Percentiles rank a stretch among this genome's conserved stretches.
Evolutionary conservation across 2,888 invertebrate species (phyloP).

Genomic region (Scaptomyza polygonia): DNA sequence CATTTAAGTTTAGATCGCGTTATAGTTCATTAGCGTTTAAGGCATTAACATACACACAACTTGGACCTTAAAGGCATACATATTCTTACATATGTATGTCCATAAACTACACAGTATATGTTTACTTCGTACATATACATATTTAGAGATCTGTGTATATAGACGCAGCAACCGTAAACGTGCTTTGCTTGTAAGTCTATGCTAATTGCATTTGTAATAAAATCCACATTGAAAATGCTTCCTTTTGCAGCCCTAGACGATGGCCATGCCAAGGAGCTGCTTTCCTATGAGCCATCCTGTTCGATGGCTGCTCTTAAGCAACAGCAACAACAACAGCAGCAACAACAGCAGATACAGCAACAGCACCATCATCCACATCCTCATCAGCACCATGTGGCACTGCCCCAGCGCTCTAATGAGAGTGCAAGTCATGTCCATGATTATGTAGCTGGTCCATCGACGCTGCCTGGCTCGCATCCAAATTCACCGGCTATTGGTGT

Average conservation of each 20-base stretch:
- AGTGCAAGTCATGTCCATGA: conserved; percentile 64
- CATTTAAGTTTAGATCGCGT: conserved; percentile 60
- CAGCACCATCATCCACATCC: conserved; percentile 40
- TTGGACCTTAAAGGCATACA: conserved; percentile 20
- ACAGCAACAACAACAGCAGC: conserved; percentile 64
- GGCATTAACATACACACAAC: conserved; percentile 34
- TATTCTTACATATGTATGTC: conserved; percentile 41
- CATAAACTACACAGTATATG: conserved; percentile 10
- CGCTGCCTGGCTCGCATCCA: conserved; percentile 47
- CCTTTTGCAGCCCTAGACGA: conserved; percentile 79
- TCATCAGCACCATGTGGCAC: conserved; percentile 64
- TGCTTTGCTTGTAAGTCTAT: conserved; percentile 82
- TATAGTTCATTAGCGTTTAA: conserved; percentile 63
- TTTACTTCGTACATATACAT: conserved; percentile 30
- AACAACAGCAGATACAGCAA: conserved; percentile 53
- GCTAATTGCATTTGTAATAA: conserved; percentile 79
- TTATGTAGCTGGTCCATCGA: conserved; percentile 40
- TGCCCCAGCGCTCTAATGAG: conserved; percentile 74
- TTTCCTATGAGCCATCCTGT: conserved; percentile 76
- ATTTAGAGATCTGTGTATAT: conserved; percentile 57
- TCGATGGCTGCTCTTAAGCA: conserved; percentile 66
- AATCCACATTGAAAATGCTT: conserved; percentile 81
- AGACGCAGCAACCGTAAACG: conserved; percentile 75
- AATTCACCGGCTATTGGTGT: conserved; percentile 63
- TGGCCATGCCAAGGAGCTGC: conserved; percentile 67